Base-by-base conservation (phyloP, 2,888 invertebrate genomes). In the Erpobdella octoculata region DNA sequence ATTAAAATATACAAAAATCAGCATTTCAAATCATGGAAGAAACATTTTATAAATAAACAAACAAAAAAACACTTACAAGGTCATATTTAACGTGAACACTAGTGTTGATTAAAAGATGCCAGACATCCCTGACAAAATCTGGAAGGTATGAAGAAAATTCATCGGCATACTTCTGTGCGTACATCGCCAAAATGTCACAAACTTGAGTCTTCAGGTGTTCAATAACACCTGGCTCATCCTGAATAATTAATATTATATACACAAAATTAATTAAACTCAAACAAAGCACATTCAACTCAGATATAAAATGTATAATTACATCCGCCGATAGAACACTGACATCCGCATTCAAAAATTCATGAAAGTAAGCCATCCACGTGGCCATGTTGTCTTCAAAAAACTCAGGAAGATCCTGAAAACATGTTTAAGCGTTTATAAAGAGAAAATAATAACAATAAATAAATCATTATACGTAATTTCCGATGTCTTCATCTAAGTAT, bases 361-460 rank as follows among this genome's bases (percentile, higher is more conserved):
- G 88, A 78, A 97, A 91, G 79, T 92, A 89, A 0, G 88, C 58
- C 95, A 98, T 97, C 97, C 98, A 98, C 0, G 87, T 87, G 31
- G 86, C 86, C 90, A 98, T 94, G 82, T 96, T 94, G 81, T 99
- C 97, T 84, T 98, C 98, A 82, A 98, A 99, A 85, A 92, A 96
- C 85, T 98, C 98, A 0, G 98, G 98, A 77, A 98, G 85, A 84
- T 98, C 98, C 87, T 88, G 73, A 6, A 35, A 61, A 4, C 25
- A 61, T n/a, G 33, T 62, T 6, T 33, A 62, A 6, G 31, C 4
- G 9, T 8, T 28, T 35, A 62, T 1, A n/a, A 28, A 2, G 4
- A n/a, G 46, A 18, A 3, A 46, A 46, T 46, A 46, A n/a, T 46
- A 1, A 46, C 21, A 3, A 46, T 21, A 3, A 46, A 46, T 46